Evolutionary conservation across 2,113 vertebrate species (phyloP).

Genomic region (Ovibos moschatus): DNA sequence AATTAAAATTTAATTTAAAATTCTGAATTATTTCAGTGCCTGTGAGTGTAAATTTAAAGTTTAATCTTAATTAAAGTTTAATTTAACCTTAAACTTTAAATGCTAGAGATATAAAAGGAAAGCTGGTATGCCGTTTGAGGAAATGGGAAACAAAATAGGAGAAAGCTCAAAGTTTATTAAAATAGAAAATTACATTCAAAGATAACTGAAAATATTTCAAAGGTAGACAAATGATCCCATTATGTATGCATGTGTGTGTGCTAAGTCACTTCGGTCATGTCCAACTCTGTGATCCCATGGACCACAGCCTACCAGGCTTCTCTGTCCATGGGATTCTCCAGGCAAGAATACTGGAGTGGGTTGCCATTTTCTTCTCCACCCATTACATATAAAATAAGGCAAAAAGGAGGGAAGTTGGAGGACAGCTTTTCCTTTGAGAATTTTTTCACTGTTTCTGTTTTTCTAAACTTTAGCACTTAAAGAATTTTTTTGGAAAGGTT

Average conservation of each 20-base stretch:
- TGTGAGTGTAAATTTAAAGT: constrained; percentile 45
- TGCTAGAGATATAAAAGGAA: constrained; percentile 43
- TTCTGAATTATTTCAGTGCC: constrained; percentile 51
- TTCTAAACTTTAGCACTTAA: neutral
- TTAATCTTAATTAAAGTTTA: constrained; percentile 57
- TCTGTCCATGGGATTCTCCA: neutral
- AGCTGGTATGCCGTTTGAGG: constrained; percentile 49
- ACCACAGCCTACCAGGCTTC: neutral
- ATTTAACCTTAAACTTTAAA: constrained; percentile 60
- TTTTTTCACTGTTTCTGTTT: neutral
- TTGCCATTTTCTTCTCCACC: neutral
- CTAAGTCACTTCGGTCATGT: neutral
- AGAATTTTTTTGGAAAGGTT: neutral
- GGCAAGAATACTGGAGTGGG: neutral
- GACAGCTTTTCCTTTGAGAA: neutral
- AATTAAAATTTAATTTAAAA: constrained; percentile 55
- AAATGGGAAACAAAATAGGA: constrained; percentile 34
- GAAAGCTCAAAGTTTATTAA: constrained; percentile 29
- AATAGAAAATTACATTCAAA: constrained; percentile 61
- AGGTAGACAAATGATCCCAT: neutral
- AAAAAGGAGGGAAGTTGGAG: neutral
- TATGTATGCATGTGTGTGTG: accelerated
- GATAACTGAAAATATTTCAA: constrained; percentile 27
- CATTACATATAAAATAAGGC: neutral
- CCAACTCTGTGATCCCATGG: neutral